Conservation (phyloP, 1,140 invertebrate genomes). For the Cyclargus thomasi region DNA sequence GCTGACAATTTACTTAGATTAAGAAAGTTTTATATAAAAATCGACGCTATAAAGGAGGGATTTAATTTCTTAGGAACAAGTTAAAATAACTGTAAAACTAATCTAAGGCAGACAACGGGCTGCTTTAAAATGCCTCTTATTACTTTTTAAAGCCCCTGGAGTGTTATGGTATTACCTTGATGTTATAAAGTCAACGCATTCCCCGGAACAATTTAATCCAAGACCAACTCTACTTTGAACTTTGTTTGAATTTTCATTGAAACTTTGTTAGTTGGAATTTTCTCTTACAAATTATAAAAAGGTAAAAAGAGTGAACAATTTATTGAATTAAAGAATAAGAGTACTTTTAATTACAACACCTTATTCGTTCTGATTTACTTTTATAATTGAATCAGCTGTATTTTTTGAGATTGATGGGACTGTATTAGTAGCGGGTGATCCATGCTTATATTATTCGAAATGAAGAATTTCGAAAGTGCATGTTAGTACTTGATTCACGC, state of each 20-base stretch:
- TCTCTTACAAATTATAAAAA: not conserved
- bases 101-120: conserved; percentile 35
- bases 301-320: not conserved
- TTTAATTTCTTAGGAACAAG: conserved; percentile 39
- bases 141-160: conserved; percentile 28
- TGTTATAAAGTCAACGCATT: conserved; percentile 14
- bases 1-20: not conserved
- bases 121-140: conserved; percentile 28
- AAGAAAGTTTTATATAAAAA: conserved; percentile 19
- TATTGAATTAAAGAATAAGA: conserved; percentile 1
- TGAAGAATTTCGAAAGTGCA: too few species aligned
- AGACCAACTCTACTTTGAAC: conserved; percentile 7
- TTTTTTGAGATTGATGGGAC: too few species aligned
- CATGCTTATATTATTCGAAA: too few species aligned
- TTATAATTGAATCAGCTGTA: too few species aligned
- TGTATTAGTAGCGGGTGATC: too few species aligned
- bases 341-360: not conserved
- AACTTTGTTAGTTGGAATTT: conserved; percentile 11
- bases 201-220: conserved; percentile 11
- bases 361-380: not conserved
- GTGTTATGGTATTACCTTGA: conserved; percentile 23
- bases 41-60: conserved; percentile 27
- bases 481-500: too few species aligned
- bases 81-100: conserved; percentile 39
- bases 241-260: conserved; percentile 13